phyloP scores from a whole-genome alignment of 2,113 vertebrate genomes.

The Albula goreensis region DNA sequence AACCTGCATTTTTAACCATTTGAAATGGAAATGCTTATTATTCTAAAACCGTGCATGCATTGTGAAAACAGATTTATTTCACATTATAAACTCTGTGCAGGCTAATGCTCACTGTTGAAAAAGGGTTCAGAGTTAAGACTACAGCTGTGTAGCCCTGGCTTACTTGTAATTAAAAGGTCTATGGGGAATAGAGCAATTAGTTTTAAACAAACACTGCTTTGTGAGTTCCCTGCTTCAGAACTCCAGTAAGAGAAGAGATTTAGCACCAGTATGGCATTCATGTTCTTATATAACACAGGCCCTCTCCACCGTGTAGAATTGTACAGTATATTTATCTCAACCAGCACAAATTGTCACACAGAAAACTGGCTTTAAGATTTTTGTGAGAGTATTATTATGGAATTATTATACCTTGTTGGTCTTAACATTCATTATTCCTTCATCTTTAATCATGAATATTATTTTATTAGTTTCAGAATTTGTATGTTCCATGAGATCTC shows the following conservation, averaged over 20 bases:
- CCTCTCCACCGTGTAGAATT: conserved; percentile 32
- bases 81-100: background rate
- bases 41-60: conserved; percentile 9
- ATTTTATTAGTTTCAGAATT: no score
- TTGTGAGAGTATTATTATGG: no score
- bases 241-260: conserved; percentile 28
- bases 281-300: conserved; percentile 47
- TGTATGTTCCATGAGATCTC: no score
- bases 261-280: conserved; percentile 45
- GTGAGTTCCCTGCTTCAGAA: conserved; percentile 18
- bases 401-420: no score
- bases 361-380: background rate
- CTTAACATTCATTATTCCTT: no score
- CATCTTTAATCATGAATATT: no score
- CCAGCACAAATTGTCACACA: background rate
- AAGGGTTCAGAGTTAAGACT: background rate
- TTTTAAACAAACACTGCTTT: conserved; percentile 1
- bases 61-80: conserved; percentile 10
- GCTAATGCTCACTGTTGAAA: background rate
- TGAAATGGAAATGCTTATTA: conserved; percentile 6
- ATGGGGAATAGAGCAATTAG: conserved; percentile 15
- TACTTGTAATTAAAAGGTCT: background rate
- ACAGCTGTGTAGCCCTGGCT: background rate
- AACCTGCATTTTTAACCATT: background rate
- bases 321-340: background rate